Evolutionary conservation across 1,140 invertebrate genomes (phyloP).

Genomic region (Ceratoteleas bidentatus): DNA sequence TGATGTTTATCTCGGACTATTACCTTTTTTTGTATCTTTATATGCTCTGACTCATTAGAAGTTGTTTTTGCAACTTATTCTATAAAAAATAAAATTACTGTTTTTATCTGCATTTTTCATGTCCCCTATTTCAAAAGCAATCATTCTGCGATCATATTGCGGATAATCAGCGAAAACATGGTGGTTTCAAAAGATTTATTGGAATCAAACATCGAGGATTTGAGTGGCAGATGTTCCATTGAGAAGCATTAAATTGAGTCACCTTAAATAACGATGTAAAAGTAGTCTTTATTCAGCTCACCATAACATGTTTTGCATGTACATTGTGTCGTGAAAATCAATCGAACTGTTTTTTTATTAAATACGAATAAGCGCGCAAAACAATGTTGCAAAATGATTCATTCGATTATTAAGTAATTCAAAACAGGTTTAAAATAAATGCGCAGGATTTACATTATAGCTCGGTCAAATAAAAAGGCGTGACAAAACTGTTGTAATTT

Average conservation of each 20-base stretch:
- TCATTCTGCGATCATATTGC: background rate
- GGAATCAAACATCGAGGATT: conserved; percentile 24
- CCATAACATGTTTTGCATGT: background rate
- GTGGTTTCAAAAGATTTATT: conserved; percentile 21
- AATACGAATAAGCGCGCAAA: too few relatives aligned
- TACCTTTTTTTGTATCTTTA: too few relatives aligned
- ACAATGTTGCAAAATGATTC: too few relatives aligned
- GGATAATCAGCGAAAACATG: background rate
- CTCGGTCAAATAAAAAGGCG: too few relatives aligned
- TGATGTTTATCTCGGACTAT: too few relatives aligned
- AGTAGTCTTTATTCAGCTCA: background rate
- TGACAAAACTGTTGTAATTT: too few relatives aligned
- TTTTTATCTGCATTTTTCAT: too few relatives aligned
- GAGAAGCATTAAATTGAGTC: conserved; percentile 29
- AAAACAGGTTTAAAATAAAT: too few relatives aligned
- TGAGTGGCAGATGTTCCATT: conserved; percentile 34
- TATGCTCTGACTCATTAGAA: too few relatives aligned
- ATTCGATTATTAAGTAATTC: too few relatives aligned
- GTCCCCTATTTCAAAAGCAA: background rate
- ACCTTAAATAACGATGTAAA: conserved; percentile 21
- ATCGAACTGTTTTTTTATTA: background rate
- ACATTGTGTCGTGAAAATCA: background rate
- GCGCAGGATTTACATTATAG: too few relatives aligned
- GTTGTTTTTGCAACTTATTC: background rate
- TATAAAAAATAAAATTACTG: background rate